Evolutionary conservation across 1,140 invertebrate genomes (phyloP), one percentile per base, ranked within the genome.

Genomic region (Pogonus chalceus): DNA sequence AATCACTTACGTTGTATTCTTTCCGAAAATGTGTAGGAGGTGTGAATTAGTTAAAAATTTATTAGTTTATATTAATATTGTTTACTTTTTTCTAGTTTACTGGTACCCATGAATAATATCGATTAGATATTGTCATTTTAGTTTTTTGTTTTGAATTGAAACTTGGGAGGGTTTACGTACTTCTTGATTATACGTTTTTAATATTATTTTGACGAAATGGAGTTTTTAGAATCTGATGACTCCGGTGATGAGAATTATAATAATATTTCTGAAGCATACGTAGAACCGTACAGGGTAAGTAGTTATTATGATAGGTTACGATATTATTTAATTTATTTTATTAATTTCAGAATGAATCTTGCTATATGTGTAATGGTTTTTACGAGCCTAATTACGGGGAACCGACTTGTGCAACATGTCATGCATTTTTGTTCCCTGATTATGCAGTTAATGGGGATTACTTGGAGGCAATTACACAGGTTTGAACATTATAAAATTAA

Each of bases 361-460:
- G 61, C 51, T 58, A 58, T 31, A 57, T 57, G 18, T 96, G 92
- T 65, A 87, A 88, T 76, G 92, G 92, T 21, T 96, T 87, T 69
- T 96, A 95, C 73, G 91, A 91, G 1, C 87, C 89, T 1, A 90
- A 83, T 71, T 94, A 90, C 70, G 88, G 84, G 18, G 88, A 95
- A 65, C 90, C 91, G 18, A 80, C 94, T n/a, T 96, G 93, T 71
- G 79, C 84, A 4, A 93, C 90, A 1, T 96, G 93, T 65, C 93
- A 96, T 71, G 77, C 88, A 49, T 96, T 95, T 74, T 69, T 96
- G 2, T 95, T 89, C 68, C 86, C 88, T 4, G 82, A 87, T 67
- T 85, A 90, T 60, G 79, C 48, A 50, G 51, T 56, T 48, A 57
- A 56, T 57, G 52, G 18, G 37, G 53, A 51, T 23, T 23, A 37